Conservation (phyloP, 2,113 vertebrate genomes). For the Rhinichthys klamathensis region DNA sequence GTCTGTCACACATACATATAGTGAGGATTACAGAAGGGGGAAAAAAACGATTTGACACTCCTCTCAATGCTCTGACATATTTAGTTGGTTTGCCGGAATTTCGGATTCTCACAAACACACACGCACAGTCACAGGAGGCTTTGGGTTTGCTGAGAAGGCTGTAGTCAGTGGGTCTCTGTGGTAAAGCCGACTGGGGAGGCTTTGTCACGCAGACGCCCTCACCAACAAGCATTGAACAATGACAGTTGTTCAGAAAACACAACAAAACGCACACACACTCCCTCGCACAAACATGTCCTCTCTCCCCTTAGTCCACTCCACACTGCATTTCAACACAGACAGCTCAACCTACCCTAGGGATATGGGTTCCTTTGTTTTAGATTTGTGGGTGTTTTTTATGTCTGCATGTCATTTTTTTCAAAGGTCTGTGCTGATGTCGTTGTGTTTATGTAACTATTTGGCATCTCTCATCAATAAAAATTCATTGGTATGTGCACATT, state of each 20-base stretch:
- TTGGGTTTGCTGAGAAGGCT: constrained; percentile 55
- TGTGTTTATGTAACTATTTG: not conserved
- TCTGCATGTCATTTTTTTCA: constrained; percentile 16
- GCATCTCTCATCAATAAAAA: constrained; percentile 69
- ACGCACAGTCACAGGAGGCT: constrained; percentile 42
- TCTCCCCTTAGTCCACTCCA: constrained; percentile 32
- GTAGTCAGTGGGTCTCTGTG: constrained; percentile 44
- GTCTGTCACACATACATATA: not conserved
- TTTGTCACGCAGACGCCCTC: constrained; percentile 52
- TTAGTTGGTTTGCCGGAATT: constrained; percentile 44
- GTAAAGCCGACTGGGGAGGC: constrained; percentile 41
- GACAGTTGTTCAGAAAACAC: constrained; percentile 45
- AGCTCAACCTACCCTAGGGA: constrained; percentile 31
- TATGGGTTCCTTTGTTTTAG: constrained; percentile 25
- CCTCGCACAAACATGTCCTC: constrained; percentile 17
- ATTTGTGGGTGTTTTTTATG: constrained; percentile 33
- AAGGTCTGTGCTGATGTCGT: not conserved
- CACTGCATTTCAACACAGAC: constrained; percentile 42
- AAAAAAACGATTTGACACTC: constrained; percentile 30
- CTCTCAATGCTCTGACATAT: constrained; percentile 37
- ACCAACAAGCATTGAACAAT: constrained; percentile 31
- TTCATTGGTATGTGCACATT: constrained; percentile 69
- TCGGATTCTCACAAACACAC: constrained; percentile 20
- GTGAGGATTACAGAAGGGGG: constrained; percentile 31
- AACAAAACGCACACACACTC: constrained; percentile 36